Conservation (phyloP, 1,140 invertebrate species). For the Schlechtendalia chinensis region DNA sequence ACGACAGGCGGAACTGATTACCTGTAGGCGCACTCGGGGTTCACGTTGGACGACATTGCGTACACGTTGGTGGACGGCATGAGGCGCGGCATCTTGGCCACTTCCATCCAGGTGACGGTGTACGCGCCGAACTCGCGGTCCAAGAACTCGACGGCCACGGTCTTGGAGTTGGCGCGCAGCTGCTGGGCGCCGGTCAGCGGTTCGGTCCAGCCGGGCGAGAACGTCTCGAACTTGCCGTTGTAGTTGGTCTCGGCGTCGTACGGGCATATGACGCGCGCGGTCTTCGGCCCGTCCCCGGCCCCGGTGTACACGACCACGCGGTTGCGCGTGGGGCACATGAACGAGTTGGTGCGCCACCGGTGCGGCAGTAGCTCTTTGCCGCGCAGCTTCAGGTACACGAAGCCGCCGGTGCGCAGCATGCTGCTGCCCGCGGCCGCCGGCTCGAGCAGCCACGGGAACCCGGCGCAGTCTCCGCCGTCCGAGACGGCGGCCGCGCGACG, state of each 20-base stretch:
- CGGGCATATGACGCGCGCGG: slow-evolving; percentile 68
- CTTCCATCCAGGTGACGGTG: slow-evolving; percentile 74
- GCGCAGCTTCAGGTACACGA: slow-evolving; percentile 68
- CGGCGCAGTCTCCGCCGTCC: slow-evolving; percentile 60
- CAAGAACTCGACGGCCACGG: slow-evolving; percentile 71
- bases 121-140: slow-evolving; percentile 63
- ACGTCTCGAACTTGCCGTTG: slow-evolving; percentile 62
- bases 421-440: slow-evolving; percentile 62
- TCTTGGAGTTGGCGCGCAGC: slow-evolving; percentile 58
- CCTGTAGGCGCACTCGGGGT: slow-evolving; percentile 69
- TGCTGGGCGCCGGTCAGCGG: slow-evolving; percentile 51
- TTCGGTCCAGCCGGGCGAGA: slow-evolving; percentile 71
- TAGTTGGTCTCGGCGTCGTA: slow-evolving; percentile 53
- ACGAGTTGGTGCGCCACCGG: slow-evolving; percentile 49
- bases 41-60: slow-evolving; percentile 56
- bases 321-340: slow-evolving; percentile 69
- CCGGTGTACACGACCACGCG: slow-evolving; percentile 71
- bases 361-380: slow-evolving; percentile 61
- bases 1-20: too few species aligned
- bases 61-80: slow-evolving; percentile 63
- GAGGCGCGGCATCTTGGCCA: slow-evolving; percentile 68
- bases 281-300: slow-evolving; percentile 55
- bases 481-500: slow-evolving; percentile 53
- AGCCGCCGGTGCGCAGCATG: slow-evolving; percentile 61
- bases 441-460: slow-evolving; percentile 75